A percentile compares a stretch with the other conserved stretches of the same genome.
These are phyloP conservation scores for Helostoma temminkii DNA, from an alignment of 2,797 vertebrate genomes.

Conservation along the genomic window DNA sequence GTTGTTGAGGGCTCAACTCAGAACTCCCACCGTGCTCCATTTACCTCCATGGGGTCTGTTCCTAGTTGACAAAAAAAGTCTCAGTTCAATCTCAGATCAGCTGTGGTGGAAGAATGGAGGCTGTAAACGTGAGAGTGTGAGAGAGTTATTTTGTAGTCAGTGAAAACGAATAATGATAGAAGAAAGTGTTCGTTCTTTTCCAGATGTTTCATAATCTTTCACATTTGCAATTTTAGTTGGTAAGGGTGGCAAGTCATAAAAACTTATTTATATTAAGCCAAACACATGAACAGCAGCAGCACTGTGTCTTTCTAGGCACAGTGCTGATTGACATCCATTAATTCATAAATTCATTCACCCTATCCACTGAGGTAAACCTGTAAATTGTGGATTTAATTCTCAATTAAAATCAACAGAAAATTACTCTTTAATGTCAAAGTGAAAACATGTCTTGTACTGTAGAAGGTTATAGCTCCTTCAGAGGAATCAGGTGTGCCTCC, in stretches of 20 bases:
- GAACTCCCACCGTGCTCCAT: conserved; percentile 71
- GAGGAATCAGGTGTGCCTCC: no score
- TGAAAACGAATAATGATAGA: neutral
- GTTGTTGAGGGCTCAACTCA: conserved; percentile 71
- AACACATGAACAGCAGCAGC: no score
- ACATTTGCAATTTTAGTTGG: neutral
- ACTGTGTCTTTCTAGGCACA: neutral
- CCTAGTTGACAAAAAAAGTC: conserved; percentile 31
- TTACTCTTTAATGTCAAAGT: no score
- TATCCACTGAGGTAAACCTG: no score
- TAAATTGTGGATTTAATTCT: no score
- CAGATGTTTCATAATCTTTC: neutral
- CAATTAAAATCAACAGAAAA: no score
- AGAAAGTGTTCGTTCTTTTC: neutral
- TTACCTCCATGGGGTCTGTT: conserved; percentile 63
- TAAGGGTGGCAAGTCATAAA: neutral
- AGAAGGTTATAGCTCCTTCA: no score
- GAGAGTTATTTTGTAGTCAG: neutral
- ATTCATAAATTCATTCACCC: no score
- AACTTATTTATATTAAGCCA: neutral
- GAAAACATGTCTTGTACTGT: no score
- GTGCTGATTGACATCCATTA: neutral
- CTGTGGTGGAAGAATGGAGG: conserved; percentile 42
- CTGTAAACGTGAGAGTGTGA: conserved; percentile 23
- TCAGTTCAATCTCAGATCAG: conserved; percentile 47